phyloP scores from a whole-genome alignment of 2,797 vertebrate genomes.

The Cyclura pinguis region DNA sequence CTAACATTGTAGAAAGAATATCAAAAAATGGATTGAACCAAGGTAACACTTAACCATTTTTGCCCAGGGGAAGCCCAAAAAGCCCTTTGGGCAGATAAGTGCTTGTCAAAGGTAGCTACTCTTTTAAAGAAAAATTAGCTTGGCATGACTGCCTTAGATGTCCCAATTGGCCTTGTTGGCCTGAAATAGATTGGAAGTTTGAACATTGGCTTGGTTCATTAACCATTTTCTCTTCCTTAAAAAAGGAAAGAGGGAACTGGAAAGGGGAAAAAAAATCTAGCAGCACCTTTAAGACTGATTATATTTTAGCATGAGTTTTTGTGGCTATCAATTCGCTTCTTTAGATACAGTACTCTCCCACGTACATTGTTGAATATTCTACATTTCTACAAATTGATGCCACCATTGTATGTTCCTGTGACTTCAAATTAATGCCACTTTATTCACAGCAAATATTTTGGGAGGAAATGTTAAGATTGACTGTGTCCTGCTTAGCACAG shows the following conservation, averaged over 20 bases:
- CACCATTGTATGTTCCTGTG: background rate
- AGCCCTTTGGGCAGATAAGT: background rate
- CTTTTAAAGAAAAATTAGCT: background rate
- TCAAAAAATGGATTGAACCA: background rate
- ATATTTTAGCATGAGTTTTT: too few species aligned
- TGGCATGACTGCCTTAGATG: background rate
- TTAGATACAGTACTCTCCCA: too few species aligned
- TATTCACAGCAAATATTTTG: too few species aligned
- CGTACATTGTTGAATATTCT: too few species aligned
- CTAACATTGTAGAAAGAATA: background rate
- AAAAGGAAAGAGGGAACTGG: too few species aligned
- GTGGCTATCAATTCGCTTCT: too few species aligned
- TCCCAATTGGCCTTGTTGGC: background rate
- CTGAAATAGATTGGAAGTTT: background rate
- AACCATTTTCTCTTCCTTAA: background rate
- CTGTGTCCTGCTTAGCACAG: too few species aligned
- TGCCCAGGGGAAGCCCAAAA: too few species aligned
- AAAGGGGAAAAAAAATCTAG: too few species aligned
- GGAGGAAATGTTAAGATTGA: too few species aligned
- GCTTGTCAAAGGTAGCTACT: background rate
- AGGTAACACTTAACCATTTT: background rate
- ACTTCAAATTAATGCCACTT: background rate
- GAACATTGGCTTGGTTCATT: background rate
- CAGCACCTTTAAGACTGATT: too few species aligned
- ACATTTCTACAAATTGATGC: too few species aligned